These are phyloP conservation scores for Vollenhovia emeryi DNA, from an alignment of 1,140 invertebrate species.

Conservation along the genomic window DNA sequence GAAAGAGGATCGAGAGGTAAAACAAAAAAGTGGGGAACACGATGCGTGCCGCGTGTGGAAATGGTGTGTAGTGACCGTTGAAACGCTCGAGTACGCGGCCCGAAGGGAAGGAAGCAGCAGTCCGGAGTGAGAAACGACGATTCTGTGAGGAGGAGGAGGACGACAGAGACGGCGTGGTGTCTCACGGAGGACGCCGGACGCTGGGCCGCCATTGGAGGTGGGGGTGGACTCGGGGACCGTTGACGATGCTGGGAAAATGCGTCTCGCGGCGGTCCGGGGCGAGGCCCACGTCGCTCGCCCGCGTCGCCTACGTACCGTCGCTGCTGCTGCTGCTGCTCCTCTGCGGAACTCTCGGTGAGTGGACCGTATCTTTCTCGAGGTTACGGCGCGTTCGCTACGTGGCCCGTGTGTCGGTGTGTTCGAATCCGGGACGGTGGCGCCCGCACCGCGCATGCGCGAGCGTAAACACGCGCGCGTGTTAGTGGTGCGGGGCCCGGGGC, in stretches of 20 bases:
- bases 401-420: constrained; percentile 20
- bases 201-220: constrained; percentile 6
- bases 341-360: constrained; percentile 74
- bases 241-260: constrained; percentile 28
- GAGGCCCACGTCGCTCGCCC: constrained; percentile 30
- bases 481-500: constrained; percentile 27
- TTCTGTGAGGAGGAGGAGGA: not conserved
- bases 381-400: constrained; percentile 7
- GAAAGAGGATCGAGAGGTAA: no score
- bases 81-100: not conserved
- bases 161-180: constrained; percentile 29
- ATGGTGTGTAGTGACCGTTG: constrained; percentile 50
- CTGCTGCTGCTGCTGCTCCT: constrained; percentile 55
- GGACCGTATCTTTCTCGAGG: constrained; percentile 56
- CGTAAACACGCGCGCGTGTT: constrained; percentile 12
- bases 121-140: no score
- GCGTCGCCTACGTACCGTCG: constrained; percentile 38
- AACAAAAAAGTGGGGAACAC: not conserved
- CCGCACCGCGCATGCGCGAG: constrained; percentile 59
- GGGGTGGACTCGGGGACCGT: not conserved
- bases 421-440: constrained; percentile 36
- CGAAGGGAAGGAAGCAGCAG: not conserved
- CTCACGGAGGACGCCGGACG: not conserved
- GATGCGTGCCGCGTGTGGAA: constrained; percentile 58
- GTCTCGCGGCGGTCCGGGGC: constrained; percentile 63